A percentile compares a stretch with the other conserved stretches of the same genome.
phyloP scores from a whole-genome alignment of 2,888 invertebrate genomes.

The Ectemnius continuus region DNA sequence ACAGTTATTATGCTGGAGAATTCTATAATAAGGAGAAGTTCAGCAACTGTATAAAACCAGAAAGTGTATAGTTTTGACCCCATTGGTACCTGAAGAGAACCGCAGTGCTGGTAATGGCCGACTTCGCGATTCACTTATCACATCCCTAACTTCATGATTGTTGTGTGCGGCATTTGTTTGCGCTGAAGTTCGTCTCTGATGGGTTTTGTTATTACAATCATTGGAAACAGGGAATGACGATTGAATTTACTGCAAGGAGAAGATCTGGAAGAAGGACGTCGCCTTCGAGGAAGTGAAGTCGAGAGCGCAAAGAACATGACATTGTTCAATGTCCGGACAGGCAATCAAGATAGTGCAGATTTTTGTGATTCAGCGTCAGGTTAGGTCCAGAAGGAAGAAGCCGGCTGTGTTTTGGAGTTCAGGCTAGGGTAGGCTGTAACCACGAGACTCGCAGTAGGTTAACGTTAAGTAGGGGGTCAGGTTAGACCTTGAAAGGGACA shows the following conservation, averaged over 20 bases:
- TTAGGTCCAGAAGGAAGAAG: conserved; percentile 47
- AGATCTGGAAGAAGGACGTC: conserved; percentile 16
- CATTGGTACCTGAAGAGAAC: conserved; percentile 25
- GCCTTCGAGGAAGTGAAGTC: conserved; percentile 25
- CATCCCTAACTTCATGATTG: conserved; percentile 76
- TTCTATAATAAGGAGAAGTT: too few species aligned
- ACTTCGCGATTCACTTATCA: conserved; percentile 64
- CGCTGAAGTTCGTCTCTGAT: conserved; percentile 76
- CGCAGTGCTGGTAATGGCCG: conserved; percentile 57
- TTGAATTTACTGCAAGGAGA: conserved; percentile 10
- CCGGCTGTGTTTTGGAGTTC: conserved; percentile 30
- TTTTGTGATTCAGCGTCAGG: conserved; percentile 46
- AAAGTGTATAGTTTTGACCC: conserved; percentile 30
- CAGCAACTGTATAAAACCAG: too few species aligned
- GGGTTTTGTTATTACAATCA: conserved; percentile 57
- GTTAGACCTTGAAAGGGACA: conserved; percentile 18
- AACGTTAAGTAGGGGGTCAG: conserved; percentile 25
- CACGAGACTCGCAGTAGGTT: conserved; percentile 13
- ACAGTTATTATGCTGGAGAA: too few species aligned
- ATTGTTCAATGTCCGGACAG: conserved; percentile 43
- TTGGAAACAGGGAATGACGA: conserved; percentile 31
- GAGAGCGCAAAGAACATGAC: conserved; percentile 51
- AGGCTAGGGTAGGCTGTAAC: conserved; percentile 24
- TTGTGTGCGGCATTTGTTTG: conserved; percentile 76
- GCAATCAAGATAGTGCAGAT: conserved; percentile 28